Base-by-base conservation (phyloP, 1,140 invertebrate species). In the Heterodera carotae region DNA sequence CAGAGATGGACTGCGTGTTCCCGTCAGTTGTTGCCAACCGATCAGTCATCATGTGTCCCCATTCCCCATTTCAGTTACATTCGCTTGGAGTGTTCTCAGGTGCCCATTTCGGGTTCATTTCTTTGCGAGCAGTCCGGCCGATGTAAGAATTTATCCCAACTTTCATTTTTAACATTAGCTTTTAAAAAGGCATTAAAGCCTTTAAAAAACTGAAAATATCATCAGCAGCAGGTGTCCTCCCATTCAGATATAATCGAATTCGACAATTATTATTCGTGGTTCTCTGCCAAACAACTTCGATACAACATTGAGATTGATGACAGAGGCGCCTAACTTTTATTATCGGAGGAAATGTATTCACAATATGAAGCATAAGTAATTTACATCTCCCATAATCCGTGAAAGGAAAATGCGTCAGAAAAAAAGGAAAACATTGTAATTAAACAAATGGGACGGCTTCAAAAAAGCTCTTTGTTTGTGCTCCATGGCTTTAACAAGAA, bases 261-360 rank as follows among this genome's bases (percentile, higher is more conserved):
- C 67, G 85, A 87, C 81, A 87, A 87, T 76, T 86, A 86, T 69
- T 87, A 88, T 60, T 80, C 77, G 8, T 87, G 85, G 85, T 88
- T 87, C 69, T 77, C 84, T 33, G 85, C 85, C 15, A 87, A 87
- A 76, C 78, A 88, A 76, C 68, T 87, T 15, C 85, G 86, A 5
- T 87, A 87, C 74, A 88, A 85, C 67, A 87, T 87, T 34, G 86
- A 88, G 29, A 87, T 87, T 69, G 86, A 86, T 31, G 85, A 86
- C n/a, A 62, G 71, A 25, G 71, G 71, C 27, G 56, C 34, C 15
- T 29, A 25, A 66, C 25, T 2, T 15, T 27, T 12, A 53, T 18
- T 3, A 18, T 0, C 48, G 48, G 36, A 39, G 3, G 2, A 53
- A 53, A 53, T 12, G 18, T 15, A 22, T 53, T 10, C 12, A 15